Percentiles rank a stretch among this genome's conserved stretches.
Conservation (phyloP, 2,888 invertebrate genomes). For the Lasiommata megera region DNA sequence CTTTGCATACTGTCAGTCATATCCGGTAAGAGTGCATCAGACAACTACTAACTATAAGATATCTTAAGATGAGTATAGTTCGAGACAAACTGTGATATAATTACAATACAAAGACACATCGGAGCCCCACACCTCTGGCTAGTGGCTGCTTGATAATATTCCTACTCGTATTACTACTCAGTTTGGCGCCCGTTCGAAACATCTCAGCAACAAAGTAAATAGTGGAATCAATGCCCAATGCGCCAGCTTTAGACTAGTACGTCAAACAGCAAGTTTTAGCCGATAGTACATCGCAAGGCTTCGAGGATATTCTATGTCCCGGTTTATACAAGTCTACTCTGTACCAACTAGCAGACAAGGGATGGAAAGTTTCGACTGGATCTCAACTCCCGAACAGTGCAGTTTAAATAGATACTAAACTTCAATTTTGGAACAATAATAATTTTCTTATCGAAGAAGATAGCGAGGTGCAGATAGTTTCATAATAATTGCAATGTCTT, state of each 20-base stretch:
- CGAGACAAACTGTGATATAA: too few species aligned
- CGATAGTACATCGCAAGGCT: not conserved
- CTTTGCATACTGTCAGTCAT: too few species aligned
- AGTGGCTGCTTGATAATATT: too few species aligned
- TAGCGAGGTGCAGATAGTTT: too few species aligned
- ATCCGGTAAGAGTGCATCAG: too few species aligned
- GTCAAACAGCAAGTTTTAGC: not conserved
- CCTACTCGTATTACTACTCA: too few species aligned
- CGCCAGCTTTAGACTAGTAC: not conserved
- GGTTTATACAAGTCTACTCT: not conserved
- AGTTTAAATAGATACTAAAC: not conserved
- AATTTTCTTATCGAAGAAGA: not conserved
- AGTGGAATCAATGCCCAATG: not conserved
- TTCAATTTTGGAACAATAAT: not conserved
- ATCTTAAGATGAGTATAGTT: too few species aligned
- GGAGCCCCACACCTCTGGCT: too few species aligned
- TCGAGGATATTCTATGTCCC: slow-evolving; percentile 3
- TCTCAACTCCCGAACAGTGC: not conserved
- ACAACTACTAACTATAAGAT: too few species aligned
- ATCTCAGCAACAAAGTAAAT: not conserved
- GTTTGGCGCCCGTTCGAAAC: not conserved
- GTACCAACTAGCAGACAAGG: not conserved
- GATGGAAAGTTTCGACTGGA: slow-evolving; percentile 6
- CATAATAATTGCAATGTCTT: too few species aligned
- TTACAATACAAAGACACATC: too few species aligned